phyloP scores from a whole-genome alignment of 2,888 invertebrate species.

The Hypselothyrea guttata region DNA sequence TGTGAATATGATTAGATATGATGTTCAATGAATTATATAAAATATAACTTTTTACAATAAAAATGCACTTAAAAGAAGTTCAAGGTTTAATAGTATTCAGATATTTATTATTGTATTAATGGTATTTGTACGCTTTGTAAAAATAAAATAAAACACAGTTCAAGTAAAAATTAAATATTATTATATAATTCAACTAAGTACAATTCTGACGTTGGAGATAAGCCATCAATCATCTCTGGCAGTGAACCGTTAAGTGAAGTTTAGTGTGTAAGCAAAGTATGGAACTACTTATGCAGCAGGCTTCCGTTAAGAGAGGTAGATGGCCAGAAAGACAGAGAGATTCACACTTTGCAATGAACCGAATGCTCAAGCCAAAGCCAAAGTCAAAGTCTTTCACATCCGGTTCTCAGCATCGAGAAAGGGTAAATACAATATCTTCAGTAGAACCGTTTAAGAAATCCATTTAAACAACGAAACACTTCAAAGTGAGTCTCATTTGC shows the following conservation, averaged over 20 bases:
- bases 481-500: conserved; percentile 60
- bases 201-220: too few species aligned
- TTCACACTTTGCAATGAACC: conserved; percentile 34
- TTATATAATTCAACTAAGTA: too few species aligned
- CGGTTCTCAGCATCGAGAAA: conserved; percentile 65
- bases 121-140: too few species aligned
- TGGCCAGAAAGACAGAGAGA: conserved; percentile 6
- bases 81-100: too few species aligned
- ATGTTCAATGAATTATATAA: too few species aligned
- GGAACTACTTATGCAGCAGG: conserved; percentile 6
- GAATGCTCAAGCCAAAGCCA: conserved; percentile 8
- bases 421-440: conserved; percentile 57
- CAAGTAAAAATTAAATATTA: too few species aligned
- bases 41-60: too few species aligned
- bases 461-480: conserved; percentile 73
- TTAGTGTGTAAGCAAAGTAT: conserved; percentile 2
- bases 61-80: too few species aligned
- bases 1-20: too few species aligned
- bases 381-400: conserved; percentile 59
- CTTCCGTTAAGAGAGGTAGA: too few species aligned
- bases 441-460: conserved; percentile 77
- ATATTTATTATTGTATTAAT: too few species aligned
- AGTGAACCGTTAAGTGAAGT: conserved; percentile 16
- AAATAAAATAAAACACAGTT: too few species aligned
- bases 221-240: background rate